Evolutionary conservation across 2,113 vertebrate species (phyloP).

Genomic region (Syrmaticus mikado): DNA sequence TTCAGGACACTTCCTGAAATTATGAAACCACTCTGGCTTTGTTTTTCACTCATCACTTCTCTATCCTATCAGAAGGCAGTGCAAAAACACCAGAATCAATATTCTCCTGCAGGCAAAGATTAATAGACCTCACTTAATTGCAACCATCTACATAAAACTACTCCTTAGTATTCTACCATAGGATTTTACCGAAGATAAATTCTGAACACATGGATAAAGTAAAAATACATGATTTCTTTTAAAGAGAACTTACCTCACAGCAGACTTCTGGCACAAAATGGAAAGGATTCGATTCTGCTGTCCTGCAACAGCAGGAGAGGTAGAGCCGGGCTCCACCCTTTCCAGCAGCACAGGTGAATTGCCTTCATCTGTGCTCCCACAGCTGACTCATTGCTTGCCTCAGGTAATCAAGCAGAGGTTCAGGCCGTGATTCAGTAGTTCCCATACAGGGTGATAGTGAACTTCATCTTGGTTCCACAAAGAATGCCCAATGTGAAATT

Average conservation of each 20-base stretch:
- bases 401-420: too few relatives aligned
- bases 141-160: background rate
- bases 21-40: conserved; percentile 5
- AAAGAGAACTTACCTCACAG: background rate
- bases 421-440: too few relatives aligned
- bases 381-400: too few relatives aligned
- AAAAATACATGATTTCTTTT: background rate
- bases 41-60: conserved; percentile 5
- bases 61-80: background rate
- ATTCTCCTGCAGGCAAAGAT: background rate
- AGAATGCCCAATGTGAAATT: background rate
- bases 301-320: background rate
- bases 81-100: background rate
- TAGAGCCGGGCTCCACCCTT: too few relatives aligned
- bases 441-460: background rate
- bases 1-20: conserved; percentile 28
- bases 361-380: too few relatives aligned
- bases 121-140: conserved; percentile 11
- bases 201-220: background rate
- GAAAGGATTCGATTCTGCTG: background rate
- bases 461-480: background rate
- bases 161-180: background rate
- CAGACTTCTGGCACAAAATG: background rate
- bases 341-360: too few relatives aligned
- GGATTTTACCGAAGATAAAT: background rate